Evolutionary conservation across 2,888 invertebrate species (phyloP).

Genomic region (Thera obeliscata): DNA sequence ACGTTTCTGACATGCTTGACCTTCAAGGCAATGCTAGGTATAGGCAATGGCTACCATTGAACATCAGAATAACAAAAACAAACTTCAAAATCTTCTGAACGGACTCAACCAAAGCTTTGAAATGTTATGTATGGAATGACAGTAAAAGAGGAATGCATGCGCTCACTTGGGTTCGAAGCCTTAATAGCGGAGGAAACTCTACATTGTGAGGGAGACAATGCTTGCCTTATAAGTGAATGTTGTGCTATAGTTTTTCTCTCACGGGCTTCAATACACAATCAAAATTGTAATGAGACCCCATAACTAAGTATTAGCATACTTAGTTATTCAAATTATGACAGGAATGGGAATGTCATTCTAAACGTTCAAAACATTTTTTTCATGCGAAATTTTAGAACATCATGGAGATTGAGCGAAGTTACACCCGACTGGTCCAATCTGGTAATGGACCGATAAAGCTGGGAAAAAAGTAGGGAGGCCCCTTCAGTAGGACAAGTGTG

Average conservation of each 20-base stretch:
- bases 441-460: too few species aligned
- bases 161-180: neutral
- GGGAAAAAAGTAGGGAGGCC: too few species aligned
- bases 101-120: too few species aligned
- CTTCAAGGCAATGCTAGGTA: too few species aligned
- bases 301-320: neutral
- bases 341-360: constrained; percentile 8
- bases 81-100: too few species aligned
- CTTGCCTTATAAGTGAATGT: constrained; percentile 32
- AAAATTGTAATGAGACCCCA: constrained; percentile 16
- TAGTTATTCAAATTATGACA: constrained; percentile 19
- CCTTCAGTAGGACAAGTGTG: too few species aligned
- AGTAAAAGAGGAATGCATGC: neutral
- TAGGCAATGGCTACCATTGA: too few species aligned
- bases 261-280: constrained; percentile 38
- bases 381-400: too few species aligned
- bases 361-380: neutral
- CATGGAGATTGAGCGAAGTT: too few species aligned
- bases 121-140: neutral
- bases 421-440: too few species aligned
- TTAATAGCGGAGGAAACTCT: constrained; percentile 44
- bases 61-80: too few species aligned
- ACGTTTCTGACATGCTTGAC: too few species aligned
- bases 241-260: constrained; percentile 39
- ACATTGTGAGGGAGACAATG: constrained; percentile 38